Evolutionary conservation across 2,797 vertebrate species (phyloP).

Genomic region (Bradypus variegatus): DNA sequence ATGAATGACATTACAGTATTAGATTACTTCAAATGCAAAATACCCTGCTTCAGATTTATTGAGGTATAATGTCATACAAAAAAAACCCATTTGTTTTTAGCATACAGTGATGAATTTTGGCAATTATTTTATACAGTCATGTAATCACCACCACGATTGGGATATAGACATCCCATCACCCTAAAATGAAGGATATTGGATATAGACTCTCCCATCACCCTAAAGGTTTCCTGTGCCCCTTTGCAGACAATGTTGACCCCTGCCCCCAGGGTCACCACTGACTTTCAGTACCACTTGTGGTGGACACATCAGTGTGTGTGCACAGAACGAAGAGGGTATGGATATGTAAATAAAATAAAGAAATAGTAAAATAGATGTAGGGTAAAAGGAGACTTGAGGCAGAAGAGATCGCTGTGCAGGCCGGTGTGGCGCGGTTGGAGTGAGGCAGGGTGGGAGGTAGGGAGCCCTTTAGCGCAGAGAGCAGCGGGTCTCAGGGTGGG

Average conservation of each 20-base stretch:
- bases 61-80: background rate
- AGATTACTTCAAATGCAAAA: background rate
- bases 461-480: background rate
- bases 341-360: background rate
- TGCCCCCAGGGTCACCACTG: background rate
- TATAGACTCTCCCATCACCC: background rate
- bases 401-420: background rate
- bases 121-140: background rate
- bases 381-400: background rate
- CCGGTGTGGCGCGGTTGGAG: accelerated
- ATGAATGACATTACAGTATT: background rate
- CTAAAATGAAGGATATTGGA: no score
- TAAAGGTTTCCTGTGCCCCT: background rate
- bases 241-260: background rate
- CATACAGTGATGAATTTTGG: background rate
- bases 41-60: background rate
- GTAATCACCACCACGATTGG: background rate
- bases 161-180: background rate
- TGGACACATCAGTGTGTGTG: background rate
- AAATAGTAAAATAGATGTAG: background rate
- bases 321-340: background rate
- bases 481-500: background rate
- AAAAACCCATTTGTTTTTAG: background rate
- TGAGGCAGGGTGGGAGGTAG: background rate
- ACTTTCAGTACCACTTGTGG: background rate